Evolutionary conservation across 2,888 invertebrate genomes (phyloP).

Genomic region (Argyra leucocephala): DNA sequence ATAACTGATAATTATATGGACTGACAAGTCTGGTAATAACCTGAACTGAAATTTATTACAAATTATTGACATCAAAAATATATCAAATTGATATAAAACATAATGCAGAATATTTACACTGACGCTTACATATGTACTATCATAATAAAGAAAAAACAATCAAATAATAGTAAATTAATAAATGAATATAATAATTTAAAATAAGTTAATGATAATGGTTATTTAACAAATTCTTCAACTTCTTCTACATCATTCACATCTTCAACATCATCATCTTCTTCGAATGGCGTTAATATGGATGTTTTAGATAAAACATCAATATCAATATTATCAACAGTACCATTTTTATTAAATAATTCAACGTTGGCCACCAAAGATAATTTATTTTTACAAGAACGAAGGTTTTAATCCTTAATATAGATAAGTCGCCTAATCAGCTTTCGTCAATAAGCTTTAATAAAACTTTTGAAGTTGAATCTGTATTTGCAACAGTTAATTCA

Average conservation of each 20-base stretch:
- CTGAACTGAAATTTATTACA: too few species aligned
- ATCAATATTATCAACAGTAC: constrained; percentile 22
- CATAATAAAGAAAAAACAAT: neutral
- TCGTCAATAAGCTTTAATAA: constrained; percentile 42
- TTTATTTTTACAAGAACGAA: constrained; percentile 43
- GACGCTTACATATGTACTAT: too few species aligned
- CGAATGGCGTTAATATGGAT: neutral
- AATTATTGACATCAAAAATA: too few species aligned
- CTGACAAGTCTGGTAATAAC: too few species aligned
- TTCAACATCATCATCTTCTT: too few species aligned
- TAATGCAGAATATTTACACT: too few species aligned
- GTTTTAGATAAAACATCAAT: neutral
- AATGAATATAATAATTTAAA: neutral
- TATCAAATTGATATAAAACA: too few species aligned
- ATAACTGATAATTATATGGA: too few species aligned
- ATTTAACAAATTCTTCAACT: neutral
- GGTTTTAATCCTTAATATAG: constrained; percentile 40
- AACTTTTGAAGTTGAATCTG: constrained; percentile 36
- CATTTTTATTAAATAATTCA: constrained; percentile 7
- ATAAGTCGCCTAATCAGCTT: constrained; percentile 41
- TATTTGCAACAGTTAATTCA: constrained; percentile 33
- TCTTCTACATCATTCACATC: neutral
- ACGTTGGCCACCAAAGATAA: constrained; percentile 27
- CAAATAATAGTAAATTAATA: neutral
- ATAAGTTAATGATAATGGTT: neutral